Evolutionary conservation across 2,797 vertebrate species (phyloP).

Genomic region (Lemur catta): DNA sequence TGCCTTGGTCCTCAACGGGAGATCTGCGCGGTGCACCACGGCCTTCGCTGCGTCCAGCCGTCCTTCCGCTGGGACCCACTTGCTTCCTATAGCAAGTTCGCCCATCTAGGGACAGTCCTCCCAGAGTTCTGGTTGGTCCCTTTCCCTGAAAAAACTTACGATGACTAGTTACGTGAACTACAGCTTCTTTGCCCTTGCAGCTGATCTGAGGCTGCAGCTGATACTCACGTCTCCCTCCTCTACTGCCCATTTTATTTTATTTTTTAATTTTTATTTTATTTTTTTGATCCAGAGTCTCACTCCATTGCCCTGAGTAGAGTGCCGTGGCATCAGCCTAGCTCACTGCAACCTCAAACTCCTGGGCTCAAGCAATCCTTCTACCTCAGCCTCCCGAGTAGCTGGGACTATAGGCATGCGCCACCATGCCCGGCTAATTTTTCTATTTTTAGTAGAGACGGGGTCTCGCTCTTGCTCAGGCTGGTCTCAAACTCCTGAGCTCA

Average conservation of each 20-base stretch:
- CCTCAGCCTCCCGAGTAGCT: too few species aligned
- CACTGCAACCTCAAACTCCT: too few species aligned
- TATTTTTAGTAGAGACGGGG: too few species aligned
- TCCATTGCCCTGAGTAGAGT: too few species aligned
- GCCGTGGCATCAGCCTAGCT: too few species aligned
- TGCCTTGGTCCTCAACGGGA: neutral
- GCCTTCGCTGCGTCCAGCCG: rapidly evolving
- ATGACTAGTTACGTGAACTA: neutral
- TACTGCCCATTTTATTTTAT: neutral
- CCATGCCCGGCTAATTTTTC: too few species aligned
- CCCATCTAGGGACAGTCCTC: neutral
- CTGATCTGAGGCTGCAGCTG: neutral
- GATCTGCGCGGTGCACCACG: neutral
- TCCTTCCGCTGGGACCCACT: neutral
- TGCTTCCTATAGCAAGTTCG: neutral
- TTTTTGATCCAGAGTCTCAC: too few species aligned
- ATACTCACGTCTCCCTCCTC: neutral
- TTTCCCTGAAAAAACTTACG: neutral
- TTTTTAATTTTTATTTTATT: too few species aligned
- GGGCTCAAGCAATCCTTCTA: too few species aligned
- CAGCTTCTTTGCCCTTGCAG: neutral
- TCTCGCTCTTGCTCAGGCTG: too few species aligned
- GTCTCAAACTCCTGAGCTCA: too few species aligned
- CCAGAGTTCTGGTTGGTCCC: neutral
- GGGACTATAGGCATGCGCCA: too few species aligned